phyloP scores from a whole-genome alignment of 2,888 invertebrate species.

The Andrena marginata region DNA sequence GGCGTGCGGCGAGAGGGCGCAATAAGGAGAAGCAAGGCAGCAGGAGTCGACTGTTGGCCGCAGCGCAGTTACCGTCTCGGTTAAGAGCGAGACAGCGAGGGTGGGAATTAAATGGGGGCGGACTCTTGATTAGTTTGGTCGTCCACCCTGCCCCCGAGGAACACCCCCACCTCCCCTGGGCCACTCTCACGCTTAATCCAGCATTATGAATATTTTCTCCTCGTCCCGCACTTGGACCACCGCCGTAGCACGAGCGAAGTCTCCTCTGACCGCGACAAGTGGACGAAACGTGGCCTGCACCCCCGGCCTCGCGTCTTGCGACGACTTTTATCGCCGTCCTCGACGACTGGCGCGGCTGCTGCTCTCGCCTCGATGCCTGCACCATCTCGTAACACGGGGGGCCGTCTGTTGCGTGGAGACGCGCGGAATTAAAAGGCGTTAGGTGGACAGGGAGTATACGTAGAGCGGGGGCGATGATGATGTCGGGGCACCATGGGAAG shows the following conservation, averaged over 20 bases:
- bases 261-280: conserved; percentile 10
- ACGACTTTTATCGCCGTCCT: conserved; percentile 18
- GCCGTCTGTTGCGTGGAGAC: background rate
- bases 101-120: conserved; percentile 81
- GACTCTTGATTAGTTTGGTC: conserved; percentile 82
- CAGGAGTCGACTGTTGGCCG: conserved; percentile 45
- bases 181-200: conserved; percentile 80
- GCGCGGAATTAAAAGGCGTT: conserved; percentile 31
- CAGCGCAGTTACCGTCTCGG: conserved; percentile 41
- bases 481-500: background rate
- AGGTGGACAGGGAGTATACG: background rate
- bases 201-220: conserved; percentile 83
- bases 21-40: conserved; percentile 62
- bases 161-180: conserved; percentile 39
- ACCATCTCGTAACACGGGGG: background rate
- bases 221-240: conserved; percentile 41
- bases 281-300: background rate
- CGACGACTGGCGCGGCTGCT: conserved; percentile 7
- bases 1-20: conserved; percentile 11
- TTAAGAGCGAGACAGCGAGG: conserved; percentile 65
- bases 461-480: background rate
- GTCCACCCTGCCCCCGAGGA: conserved; percentile 68
- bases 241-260: background rate
- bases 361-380: background rate
- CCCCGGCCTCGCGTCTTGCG: conserved; percentile 11